Percentiles rank a stretch among this genome's conserved stretches.
These are phyloP conservation scores for Nesogale talazaci DNA, from an alignment of 2,113 vertebrate species.

Conservation along the genomic window DNA sequence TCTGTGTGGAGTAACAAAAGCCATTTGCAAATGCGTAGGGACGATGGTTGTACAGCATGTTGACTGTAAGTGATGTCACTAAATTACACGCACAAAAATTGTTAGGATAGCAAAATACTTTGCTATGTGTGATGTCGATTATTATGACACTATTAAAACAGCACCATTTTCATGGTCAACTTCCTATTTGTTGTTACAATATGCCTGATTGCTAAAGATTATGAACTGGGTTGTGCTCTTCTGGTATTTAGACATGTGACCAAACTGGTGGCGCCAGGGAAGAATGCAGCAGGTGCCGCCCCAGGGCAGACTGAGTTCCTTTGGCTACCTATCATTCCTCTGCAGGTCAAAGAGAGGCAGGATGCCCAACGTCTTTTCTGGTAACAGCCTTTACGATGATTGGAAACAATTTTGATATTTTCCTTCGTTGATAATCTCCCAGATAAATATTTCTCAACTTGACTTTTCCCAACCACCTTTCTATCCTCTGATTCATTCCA, in stretches of 20 bases:
- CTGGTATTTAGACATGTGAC: not conserved
- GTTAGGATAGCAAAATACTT: not conserved
- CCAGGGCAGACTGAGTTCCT: not conserved
- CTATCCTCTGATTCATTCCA: no score
- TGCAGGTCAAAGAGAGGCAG: not conserved
- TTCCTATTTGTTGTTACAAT: not conserved
- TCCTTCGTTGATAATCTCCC: not conserved
- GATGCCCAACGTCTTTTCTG: not conserved
- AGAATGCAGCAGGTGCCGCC: no score
- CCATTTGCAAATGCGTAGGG: not conserved
- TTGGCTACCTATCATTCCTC: fast-evolving
- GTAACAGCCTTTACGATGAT: not conserved
- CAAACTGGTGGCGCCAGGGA: not conserved
- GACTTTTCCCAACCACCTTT: not conserved
- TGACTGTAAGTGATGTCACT: not conserved
- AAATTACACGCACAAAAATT: not conserved
- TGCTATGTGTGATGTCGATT: not conserved
- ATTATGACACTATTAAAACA: not conserved
- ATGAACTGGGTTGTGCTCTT: not conserved
- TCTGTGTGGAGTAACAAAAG: not conserved
- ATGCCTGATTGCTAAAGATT: not conserved
- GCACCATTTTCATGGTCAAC: no score
- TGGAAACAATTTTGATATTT: not conserved
- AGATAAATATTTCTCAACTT: not conserved
- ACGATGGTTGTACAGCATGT: not conserved